Evolutionary conservation across 1,140 invertebrate species (phyloP), one percentile per base, ranked within the genome.

Genomic region (Zaprionus taronus): DNA sequence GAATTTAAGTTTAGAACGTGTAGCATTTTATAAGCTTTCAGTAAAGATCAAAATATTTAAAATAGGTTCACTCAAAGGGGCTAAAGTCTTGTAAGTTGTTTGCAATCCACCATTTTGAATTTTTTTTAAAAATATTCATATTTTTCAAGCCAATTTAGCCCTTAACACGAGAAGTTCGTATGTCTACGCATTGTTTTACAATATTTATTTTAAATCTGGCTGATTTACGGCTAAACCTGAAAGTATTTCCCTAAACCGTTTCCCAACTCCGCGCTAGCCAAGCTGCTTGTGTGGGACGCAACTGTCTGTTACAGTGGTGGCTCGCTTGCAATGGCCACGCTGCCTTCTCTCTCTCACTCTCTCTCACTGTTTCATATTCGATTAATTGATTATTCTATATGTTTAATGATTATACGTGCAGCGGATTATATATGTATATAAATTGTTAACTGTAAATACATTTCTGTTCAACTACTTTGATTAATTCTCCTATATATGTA

Each of bases 251-350:
- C 15, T 41, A 2, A 41, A 6, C n/a, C 20, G 17, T 1, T 51
- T 22, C 5, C 38, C 47, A 2, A 20, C 47, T 20, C 17, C 15
- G 44, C 17, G 6, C 15, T 15, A 4, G 17, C 17, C 9, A n/a
- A 9, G 47, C 47, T 22, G 17, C 47, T 17, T 20, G 9, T 22
- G n/a, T 7, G 47, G 20, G 47, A 51, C 47, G 47, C 20, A 22
- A 51, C 47, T 51, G 47, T 51, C 47, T 14, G 20, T 41, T 51
- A 51, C 47, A 51, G 47, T 51, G 47, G 47, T 51, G 47, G 47
- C 47, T 51, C 47, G 20, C 47, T 22, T 4, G 7, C 47, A 51
- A 5, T 24, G 20, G 47, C 15, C 41, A 17, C 7, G n/a, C n/a
- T 47, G 41, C 41, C 41, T 17, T 6, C 7, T 31, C 7, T 31